These are phyloP conservation scores for Platysternon megacephalum DNA, from an alignment of 2,113 vertebrate genomes.

Conservation along the genomic window DNA sequence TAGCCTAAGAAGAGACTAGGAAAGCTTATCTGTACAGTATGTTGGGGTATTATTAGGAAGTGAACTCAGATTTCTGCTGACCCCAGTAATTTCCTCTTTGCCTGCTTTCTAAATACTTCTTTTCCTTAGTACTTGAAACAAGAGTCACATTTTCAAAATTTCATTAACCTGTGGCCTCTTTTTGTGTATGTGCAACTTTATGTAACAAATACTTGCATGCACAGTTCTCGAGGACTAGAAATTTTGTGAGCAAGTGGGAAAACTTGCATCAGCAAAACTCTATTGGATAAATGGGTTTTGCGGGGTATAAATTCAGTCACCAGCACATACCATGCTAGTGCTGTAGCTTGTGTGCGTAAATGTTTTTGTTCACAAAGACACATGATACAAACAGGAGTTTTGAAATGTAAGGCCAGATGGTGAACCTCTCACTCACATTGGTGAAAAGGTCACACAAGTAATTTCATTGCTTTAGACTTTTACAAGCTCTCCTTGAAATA, in stretches of 20 bases:
- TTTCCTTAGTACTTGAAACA: not conserved
- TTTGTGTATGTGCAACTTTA: not conserved
- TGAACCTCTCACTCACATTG: not conserved
- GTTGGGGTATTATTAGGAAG: not conserved
- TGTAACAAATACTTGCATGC: not conserved
- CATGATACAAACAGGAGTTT: not conserved
- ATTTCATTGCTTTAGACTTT: conserved; percentile 2
- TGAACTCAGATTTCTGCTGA: not conserved
- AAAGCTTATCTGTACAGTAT: not conserved
- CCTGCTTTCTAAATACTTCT: not conserved
- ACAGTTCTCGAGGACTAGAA: not conserved
- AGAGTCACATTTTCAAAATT: conserved; percentile 11
- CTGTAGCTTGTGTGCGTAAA: not conserved
- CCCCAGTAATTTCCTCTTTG: not conserved
- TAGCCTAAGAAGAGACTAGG: not conserved
- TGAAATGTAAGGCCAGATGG: not conserved
- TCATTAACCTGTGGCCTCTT: not conserved
- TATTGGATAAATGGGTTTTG: not conserved
- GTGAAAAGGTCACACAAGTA: not conserved
- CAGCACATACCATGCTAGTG: not conserved
- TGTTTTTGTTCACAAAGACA: not conserved
- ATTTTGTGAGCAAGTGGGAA: not conserved
- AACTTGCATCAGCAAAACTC: conserved; percentile 6
- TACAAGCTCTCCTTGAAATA: not conserved
- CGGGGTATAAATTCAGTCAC: not conserved